A percentile compares a stretch with the other conserved stretches of the same genome.
phyloP scores from a whole-genome alignment of 2,113 vertebrate species.

The Callipepla californica region DNA sequence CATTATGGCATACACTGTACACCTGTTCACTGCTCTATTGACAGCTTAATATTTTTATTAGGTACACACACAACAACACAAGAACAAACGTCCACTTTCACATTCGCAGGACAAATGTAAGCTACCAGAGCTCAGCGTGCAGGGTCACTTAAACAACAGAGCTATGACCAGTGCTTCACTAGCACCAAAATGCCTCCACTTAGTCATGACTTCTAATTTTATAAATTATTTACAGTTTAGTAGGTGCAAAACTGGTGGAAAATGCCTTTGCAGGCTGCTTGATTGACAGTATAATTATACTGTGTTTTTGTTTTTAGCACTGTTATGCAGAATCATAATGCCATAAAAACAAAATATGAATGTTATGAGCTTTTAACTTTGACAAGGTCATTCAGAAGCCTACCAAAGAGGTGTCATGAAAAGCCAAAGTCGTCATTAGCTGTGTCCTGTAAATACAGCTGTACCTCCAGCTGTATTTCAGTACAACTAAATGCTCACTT shows the following conservation, averaged over 20 bases:
- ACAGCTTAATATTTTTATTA: conserved; percentile 80
- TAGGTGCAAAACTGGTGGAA: conserved; percentile 79
- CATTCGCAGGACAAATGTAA: conserved; percentile 56
- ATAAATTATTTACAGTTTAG: conserved; percentile 84
- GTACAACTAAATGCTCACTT: not conserved
- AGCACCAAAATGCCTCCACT: conserved; percentile 77
- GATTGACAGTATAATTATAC: conserved; percentile 84
- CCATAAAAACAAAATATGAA: conserved; percentile 80
- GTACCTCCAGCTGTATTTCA: conserved; percentile 44
- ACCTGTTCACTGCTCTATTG: conserved; percentile 78
- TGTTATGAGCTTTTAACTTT: conserved; percentile 84
- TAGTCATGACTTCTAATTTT: conserved; percentile 81
- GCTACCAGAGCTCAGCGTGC: conserved; percentile 35
- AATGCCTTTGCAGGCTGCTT: conserved; percentile 79
- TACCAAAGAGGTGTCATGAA: conserved; percentile 72
- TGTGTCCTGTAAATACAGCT: conserved; percentile 49
- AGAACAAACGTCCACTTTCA: conserved; percentile 64
- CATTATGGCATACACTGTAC: conserved; percentile 71
- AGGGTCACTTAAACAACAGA: conserved; percentile 52
- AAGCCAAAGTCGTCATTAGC: conserved; percentile 69
- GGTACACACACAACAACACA: conserved; percentile 35
- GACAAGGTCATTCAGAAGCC: conserved; percentile 80
- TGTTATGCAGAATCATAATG: conserved; percentile 79
- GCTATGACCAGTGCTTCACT: conserved; percentile 77
- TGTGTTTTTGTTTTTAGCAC: conserved; percentile 82